Evolutionary conservation across 2,888 invertebrate species (phyloP), one percentile per base, ranked within the genome.

Genomic region (Andrena marginata): DNA sequence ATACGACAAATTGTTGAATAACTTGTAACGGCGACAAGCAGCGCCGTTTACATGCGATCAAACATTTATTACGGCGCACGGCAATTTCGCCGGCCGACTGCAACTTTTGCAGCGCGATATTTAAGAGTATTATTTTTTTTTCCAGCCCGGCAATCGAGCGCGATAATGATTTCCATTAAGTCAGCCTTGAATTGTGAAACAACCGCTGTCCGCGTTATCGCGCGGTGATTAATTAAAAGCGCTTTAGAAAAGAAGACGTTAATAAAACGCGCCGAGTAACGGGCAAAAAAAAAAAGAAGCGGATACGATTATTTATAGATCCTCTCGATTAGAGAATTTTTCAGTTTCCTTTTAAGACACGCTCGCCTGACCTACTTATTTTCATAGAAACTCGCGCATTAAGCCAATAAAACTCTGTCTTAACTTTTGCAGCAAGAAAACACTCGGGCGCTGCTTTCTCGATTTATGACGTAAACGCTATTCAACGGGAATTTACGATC

Each of bases 131-230:
- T 62, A 42, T 62, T 62, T n/a, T 31, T 62, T 51, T 62, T 62
- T n/a, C 3, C 10, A 5, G n/a, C 20, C 23, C 8, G n/a, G 73
- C 63, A 72, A 72, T 62, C 31, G 31, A 35, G n/a, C 33, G 51
- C 33, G 65, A 67, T 77, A 77, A 74, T 60, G 77, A 74, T 64
- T 74, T 20, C 33, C 73, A 48, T 48, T 26, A 74, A 77, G 64
- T 73, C 54, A 64, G 75, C 77, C 63, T 77, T 75, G 65, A 75
- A 65, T 65, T 60, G 51, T 65, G 76, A 59, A 77, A 77, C 49
- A 42, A 26, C n/a, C 23, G 35, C 16, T 16, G 64, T n/a, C 56
- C n/a, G 49, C 49, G 59, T 77, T 77, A 77, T 77, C 77, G 75
- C 29, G 2, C 0, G 4, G 65, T 35, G 77, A 77, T 77, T 77